A percentile compares a stretch with the other conserved stretches of the same genome.
Conservation (phyloP, 2,888 invertebrate genomes). For the Lagria hirta region DNA sequence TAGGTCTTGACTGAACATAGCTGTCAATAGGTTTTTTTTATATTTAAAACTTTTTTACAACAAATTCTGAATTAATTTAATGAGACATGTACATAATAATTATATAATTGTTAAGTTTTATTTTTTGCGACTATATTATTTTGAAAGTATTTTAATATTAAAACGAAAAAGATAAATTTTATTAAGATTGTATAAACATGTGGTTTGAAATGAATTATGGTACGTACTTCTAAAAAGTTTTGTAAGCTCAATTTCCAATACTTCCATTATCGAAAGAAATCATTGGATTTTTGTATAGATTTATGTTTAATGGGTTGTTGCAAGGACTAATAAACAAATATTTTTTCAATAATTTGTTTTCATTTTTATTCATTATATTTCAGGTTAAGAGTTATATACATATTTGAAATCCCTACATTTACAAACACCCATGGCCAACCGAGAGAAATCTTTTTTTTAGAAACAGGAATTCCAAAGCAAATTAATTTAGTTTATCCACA, state of each 20-base stretch:
- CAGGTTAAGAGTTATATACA: too few relatives aligned
- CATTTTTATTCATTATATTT: too few relatives aligned
- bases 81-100: conserved; percentile 15
- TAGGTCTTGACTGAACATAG: conserved; percentile 21
- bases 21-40: conserved; percentile 9
- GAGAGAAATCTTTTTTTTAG: too few relatives aligned
- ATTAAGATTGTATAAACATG: too few relatives aligned
- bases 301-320: conserved; percentile 36
- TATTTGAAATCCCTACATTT: too few relatives aligned
- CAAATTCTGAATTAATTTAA: conserved; percentile 19
- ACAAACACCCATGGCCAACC: too few relatives aligned
- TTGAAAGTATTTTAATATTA: conserved; percentile 2
- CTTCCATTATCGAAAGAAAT: conserved; percentile 11
- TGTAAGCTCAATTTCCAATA: conserved; percentile 23
- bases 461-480: too few relatives aligned
- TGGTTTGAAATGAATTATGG: too few relatives aligned
- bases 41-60: conserved; percentile 10
- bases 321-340: conserved; percentile 32
- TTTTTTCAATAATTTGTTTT: conserved; percentile 20
- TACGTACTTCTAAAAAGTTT: conserved; percentile 8
- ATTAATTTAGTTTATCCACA: too few relatives aligned
- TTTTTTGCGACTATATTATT: conserved; percentile 8
- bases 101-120: conserved; percentile 16
- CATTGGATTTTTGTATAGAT: conserved; percentile 15
- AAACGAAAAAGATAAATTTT: conserved; percentile 1